Base-by-base conservation (phyloP, 1,140 invertebrate species). In the Caerostris darwini region DNA sequence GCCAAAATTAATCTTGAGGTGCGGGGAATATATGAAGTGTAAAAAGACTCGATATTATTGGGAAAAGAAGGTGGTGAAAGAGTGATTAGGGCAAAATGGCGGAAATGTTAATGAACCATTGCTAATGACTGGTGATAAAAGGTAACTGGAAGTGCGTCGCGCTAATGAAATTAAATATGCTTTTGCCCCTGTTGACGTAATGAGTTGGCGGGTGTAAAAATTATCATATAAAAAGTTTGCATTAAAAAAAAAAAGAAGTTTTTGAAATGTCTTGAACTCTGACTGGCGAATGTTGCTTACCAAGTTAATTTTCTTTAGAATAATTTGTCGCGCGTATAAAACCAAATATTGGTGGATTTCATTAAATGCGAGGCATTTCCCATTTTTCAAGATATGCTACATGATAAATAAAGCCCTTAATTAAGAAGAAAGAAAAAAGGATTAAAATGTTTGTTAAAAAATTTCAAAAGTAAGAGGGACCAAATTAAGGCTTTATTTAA, bases 121-220 rank as follows among this genome's bases (percentile, higher is more conserved):
- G 81, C 90, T 92, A 92, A 92, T 92, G 77, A 83, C 81, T 17
- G 90, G 81, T 92, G 90, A 92, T 92, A 92, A 92, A n/a, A 92
- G 90, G 58, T 67, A 67, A 56, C 56, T 67, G 54, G 34, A 50
- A 92, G 90, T 64, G 81, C 19, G 5, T 14, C 2, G 34, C 50
- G 59, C 77, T 92, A 92, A 92, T 92, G 90, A 92, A 92, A 92
- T 92, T 92, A 92, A 92, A 92, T 92, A 85, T 85, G 89, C 69
- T 91, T 61, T 59, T 58, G 19, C 50, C 34, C 83, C n/a, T 90
- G 59, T 57, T 71, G 54, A 69, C 56, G 61, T 71, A 90, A 90
- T 54, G 87, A 90, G 87, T 3, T 54, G 54, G 34, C 5, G 7
- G 53, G 7, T 54, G 77, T 53, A 82, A 82, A 82, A 54, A 8